Percentiles rank a stretch among this genome's conserved stretches.
Conservation (phyloP, 2,113 vertebrate genomes). For the Hassar affinis region DNA sequence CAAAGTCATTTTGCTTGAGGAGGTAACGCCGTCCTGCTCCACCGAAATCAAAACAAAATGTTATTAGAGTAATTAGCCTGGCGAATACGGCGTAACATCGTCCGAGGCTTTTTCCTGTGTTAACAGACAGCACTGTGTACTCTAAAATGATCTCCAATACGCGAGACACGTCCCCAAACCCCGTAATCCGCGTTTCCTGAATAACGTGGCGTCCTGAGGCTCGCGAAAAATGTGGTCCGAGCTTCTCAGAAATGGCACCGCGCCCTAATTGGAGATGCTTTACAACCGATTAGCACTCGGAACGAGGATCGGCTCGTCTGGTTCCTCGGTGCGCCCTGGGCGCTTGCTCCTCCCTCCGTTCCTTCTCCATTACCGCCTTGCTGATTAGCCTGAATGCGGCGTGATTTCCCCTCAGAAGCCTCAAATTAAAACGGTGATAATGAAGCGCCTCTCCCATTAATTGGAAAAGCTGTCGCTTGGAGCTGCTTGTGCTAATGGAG, state of each 20-base stretch:
- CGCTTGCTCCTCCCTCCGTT: conserved; percentile 13
- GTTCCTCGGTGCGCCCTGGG: not conserved
- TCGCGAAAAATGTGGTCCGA: not conserved
- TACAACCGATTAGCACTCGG: conserved; percentile 8
- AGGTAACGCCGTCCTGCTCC: not conserved
- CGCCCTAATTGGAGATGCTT: not conserved
- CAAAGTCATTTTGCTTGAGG: too few relatives aligned
- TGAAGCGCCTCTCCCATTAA: conserved; percentile 33
- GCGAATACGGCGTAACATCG: not conserved
- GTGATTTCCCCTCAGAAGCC: conserved; percentile 19
- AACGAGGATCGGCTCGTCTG: conserved; percentile 6
- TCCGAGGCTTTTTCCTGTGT: not conserved
- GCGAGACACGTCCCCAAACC: not conserved
- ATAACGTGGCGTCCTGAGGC: not conserved
- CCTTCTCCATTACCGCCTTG: conserved; percentile 26
- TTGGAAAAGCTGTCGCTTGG: conserved; percentile 38
- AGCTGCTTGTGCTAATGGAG: conserved; percentile 28
- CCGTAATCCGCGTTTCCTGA: not conserved
- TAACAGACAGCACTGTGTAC: not conserved
- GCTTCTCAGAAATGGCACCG: not conserved
- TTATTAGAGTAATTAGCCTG: not conserved
- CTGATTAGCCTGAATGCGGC: conserved; percentile 27
- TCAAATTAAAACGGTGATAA: conserved; percentile 35
- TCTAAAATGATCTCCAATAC: not conserved
- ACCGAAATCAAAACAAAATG: not conserved